Conservation (phyloP, 2,888 invertebrate genomes). For the Noctua janthina region DNA sequence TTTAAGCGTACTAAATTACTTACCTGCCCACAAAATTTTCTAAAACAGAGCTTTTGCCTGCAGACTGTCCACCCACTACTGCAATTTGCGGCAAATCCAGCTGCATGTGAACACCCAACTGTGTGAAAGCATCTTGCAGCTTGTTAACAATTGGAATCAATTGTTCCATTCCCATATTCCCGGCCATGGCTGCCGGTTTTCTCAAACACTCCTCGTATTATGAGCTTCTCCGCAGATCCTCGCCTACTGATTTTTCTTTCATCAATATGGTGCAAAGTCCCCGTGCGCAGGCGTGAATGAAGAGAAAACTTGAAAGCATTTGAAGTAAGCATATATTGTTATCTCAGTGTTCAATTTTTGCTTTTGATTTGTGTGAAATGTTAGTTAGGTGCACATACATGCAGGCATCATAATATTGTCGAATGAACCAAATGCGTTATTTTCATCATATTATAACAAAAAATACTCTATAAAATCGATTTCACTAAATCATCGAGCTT, state of each 20-base stretch:
- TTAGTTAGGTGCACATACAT: not conserved
- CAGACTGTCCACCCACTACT: slow-evolving; percentile 99
- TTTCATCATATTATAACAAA: not conserved
- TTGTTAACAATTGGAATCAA: slow-evolving; percentile 99
- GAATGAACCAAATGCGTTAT: not conserved
- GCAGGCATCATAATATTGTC: not conserved
- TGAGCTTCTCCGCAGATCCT: slow-evolving; percentile 87
- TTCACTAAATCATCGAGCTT: not conserved
- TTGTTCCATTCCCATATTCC: slow-evolving; percentile 98
- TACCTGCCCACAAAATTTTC: slow-evolving; percentile 99
- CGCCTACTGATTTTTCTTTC: slow-evolving; percentile 87
- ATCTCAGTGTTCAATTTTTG: not conserved
- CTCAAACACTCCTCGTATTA: slow-evolving; percentile 82
- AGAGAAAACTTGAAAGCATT: slow-evolving; percentile 63
- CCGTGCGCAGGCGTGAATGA: slow-evolving; percentile 84
- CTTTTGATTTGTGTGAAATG: not conserved
- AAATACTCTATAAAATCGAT: not conserved
- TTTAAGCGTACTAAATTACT: slow-evolving; percentile 77
- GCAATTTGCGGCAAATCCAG: slow-evolving; percentile 99
- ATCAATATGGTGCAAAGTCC: slow-evolving; percentile 83
- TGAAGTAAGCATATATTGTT: slow-evolving; percentile 16
- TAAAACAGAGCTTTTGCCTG: slow-evolving; percentile 99
- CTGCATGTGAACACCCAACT: slow-evolving; percentile 99
- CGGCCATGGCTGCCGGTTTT: slow-evolving; percentile 91
- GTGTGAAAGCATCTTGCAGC: slow-evolving; percentile 99